Conservation (phyloP, 2,113 vertebrate species). For the Microtus richardsoni region DNA sequence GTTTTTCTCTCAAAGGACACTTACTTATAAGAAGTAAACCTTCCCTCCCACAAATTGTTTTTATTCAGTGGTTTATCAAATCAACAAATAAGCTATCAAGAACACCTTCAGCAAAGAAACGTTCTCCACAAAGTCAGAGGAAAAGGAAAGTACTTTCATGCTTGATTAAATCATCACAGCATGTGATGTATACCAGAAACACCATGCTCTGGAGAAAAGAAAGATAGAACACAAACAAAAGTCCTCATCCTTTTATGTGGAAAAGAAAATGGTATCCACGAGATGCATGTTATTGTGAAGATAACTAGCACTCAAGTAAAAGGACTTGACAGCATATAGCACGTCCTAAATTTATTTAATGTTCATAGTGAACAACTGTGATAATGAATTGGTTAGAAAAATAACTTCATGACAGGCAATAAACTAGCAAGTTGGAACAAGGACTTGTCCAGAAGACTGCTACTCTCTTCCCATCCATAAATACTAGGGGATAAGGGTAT, state of each 20-base stretch:
- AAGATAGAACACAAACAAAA: not conserved
- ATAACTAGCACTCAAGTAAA: not conserved
- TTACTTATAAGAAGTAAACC: not conserved
- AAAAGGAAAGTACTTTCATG: not conserved
- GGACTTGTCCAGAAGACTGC: not conserved
- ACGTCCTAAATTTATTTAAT: not conserved
- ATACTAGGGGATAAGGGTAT: too few species aligned
- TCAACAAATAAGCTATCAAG: not conserved
- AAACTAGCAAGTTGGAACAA: not conserved
- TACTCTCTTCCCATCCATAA: not conserved
- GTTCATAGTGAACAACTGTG: not conserved
- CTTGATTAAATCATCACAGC: not conserved
- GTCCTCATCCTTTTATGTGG: not conserved
- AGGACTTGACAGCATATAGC: not conserved
- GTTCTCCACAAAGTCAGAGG: not conserved
- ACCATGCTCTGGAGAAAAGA: not conserved
- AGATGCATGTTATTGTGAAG: not conserved
- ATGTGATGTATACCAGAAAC: not conserved
- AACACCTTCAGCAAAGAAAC: not conserved
- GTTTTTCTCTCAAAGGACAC: not conserved
- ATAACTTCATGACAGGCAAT: not conserved
- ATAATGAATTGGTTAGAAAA: not conserved
- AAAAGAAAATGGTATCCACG: not conserved
- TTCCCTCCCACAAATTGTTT: not conserved
- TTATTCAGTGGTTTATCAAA: not conserved